These are phyloP conservation scores for Taxidea taxus DNA, from an alignment of 2,113 vertebrate genomes.

Conservation along the genomic window DNA sequence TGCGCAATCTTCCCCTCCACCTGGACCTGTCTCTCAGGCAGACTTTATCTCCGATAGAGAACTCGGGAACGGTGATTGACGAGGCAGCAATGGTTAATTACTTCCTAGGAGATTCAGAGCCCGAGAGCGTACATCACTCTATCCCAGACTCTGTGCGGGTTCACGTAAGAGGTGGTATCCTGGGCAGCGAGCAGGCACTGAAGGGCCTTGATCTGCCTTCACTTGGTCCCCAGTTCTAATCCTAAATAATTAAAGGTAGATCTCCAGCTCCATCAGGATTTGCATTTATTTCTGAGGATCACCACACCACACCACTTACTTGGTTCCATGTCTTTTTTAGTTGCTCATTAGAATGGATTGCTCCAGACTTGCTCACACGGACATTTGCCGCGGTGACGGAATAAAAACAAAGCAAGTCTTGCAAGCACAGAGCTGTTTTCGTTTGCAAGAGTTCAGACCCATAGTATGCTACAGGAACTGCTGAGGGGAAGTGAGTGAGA, in stretches of 20 bases:
- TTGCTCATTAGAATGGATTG: constrained; percentile 36
- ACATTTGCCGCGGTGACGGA: neutral
- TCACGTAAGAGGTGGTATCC: neutral
- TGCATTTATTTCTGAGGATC: neutral
- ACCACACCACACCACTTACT: neutral
- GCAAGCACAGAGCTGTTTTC: neutral
- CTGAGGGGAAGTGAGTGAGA: neutral
- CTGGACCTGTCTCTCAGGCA: neutral
- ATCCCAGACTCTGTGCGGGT: neutral
- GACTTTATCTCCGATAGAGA: constrained; percentile 19
- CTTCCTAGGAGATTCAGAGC: constrained; percentile 45
- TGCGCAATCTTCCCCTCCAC: neutral
- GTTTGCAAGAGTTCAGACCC: constrained; percentile 38
- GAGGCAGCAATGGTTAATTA: constrained; percentile 36
- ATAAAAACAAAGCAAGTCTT: constrained; percentile 35
- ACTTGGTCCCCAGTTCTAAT: neutral
- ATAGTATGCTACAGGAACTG: neutral
- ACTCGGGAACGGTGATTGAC: neutral
- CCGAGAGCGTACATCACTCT: neutral
- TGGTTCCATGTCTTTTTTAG: neutral
- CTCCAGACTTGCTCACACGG: constrained; percentile 6
- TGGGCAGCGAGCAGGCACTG: neutral
- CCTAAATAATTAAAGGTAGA: constrained; percentile 37
- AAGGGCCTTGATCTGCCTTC: neutral
- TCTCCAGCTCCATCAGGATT: neutral